Evolutionary conservation across 2,797 vertebrate species (phyloP), one percentile per base, ranked within the genome.

Genomic region (Cirrhinus mrigala): DNA sequence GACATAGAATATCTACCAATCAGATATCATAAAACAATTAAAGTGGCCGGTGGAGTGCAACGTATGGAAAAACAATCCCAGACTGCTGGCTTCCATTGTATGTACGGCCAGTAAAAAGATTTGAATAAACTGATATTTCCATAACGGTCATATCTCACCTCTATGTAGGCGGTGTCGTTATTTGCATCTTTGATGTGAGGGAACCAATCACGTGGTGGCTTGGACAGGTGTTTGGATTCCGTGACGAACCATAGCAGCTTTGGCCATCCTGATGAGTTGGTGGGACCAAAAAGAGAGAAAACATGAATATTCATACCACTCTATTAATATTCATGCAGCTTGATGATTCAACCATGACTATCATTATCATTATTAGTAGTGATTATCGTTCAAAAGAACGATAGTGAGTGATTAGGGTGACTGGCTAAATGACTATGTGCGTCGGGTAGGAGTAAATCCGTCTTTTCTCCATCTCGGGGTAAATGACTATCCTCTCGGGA

Each of bases 131-230:
- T 3, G 27, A 56, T 62, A 84, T 40, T 66, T 88, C 24, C 62
- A 76, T 76, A 50, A 40, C 73, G 3, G 58, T 56, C 66, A 20
- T 8, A 6, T 16, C 40, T 93, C 90, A 99, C 98, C 96, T 99
- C 98, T 68, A 99, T 99, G 91, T 99, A 99, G 10, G 98, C 98
- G 0, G 98, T 99, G 95, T 99, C 98, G 0, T 97, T 99, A 91
- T 99, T 99, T 24, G 98, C 98, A 79, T 99, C 98, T 88, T 99
- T 99, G 93, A 99, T 98, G 93, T 98, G 98, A 54, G 98, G 98
- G 91, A 99, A 99, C 98, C 98, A 99, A 88, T 99, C 98, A 89
- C 98, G 95, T 83, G 98, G 98, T 0, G 98, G 98, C 87, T 99
- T 99, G 82, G 98, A 99, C 62, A 99, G 96, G 85, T 99, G 98